Base-by-base conservation (phyloP, 2,888 invertebrate species). In the Eilema depressum region DNA sequence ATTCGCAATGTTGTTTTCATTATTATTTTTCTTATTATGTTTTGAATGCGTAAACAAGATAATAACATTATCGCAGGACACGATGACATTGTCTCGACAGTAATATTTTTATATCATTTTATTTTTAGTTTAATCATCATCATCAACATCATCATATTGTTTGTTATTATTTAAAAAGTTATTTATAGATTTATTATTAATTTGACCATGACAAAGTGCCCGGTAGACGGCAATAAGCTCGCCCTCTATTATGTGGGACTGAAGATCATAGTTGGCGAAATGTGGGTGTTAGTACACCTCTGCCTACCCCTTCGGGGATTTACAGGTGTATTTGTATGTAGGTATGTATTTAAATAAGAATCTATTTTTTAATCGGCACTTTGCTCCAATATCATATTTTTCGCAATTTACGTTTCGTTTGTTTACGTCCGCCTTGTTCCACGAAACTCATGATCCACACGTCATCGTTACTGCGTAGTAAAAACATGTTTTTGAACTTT, bases 11-110 rank as follows among this genome's bases (percentile, higher is more conserved):
- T 68, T 70, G 78, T 77, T 69, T 63, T 74, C 63, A 67, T 53
- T 64, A 64, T 74, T 69, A 65, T 73, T 74, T 25, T 74, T 66
- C 41, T 57, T 53, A 65, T 68, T 60, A 77, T 75, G 68, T 75
- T 75, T 67, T 60, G 63, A 30, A 60, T 71, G 63, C 47, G 75
- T 80, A 80, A 80, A 82, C 72, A 82, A 63, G 80, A 80, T 80
- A 80, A 69, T 70, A 68, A 41, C 37, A 65, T 71, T 80, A 75
- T 68, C 61, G 64, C 41, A 30, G 30, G 64, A 68, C 71, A 64
- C 71, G 65, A 66, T 57, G 70, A 62, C 62, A 56, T 17, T 1
- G 62, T 66, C 60, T 70, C 37, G 57, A 56, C 28, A 33, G 30
- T 47, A n/a, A 11, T 63, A 28, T 41, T 61, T 28, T 53, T 23